Percentiles rank a stretch among this genome's conserved stretches.
Evolutionary conservation across 1,140 invertebrate species (phyloP).

Genomic region (Drosophila littoralis): DNA sequence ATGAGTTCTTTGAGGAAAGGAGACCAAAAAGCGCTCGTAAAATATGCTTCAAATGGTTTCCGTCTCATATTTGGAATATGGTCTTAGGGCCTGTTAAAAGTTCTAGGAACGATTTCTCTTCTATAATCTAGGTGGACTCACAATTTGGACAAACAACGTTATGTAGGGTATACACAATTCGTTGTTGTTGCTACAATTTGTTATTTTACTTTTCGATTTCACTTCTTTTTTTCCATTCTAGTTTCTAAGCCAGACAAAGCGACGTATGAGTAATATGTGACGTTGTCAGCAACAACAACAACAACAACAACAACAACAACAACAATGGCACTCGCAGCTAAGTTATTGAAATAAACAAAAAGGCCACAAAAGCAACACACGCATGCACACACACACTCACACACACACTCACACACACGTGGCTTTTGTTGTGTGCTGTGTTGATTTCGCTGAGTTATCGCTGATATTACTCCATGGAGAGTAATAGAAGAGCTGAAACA

Average conservation of each 20-base stretch:
- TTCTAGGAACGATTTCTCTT: too few relatives aligned
- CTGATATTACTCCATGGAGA: slow-evolving; percentile 78
- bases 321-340: slow-evolving; percentile 33
- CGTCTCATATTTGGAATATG: too few relatives aligned
- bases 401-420: slow-evolving; percentile 12
- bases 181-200: not conserved
- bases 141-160: not conserved
- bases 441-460: slow-evolving; percentile 66
- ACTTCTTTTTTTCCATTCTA: slow-evolving; percentile 1
- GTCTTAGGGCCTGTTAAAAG: too few relatives aligned
- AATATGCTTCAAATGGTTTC: too few relatives aligned
- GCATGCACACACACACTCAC: slow-evolving; percentile 24
- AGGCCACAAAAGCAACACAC: slow-evolving; percentile 6
- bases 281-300: not conserved
- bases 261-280: slow-evolving; percentile 72
- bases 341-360: slow-evolving; percentile 80
- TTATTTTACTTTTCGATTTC: slow-evolving; percentile 18
- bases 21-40: too few relatives aligned
- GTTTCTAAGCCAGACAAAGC: slow-evolving; percentile 51
- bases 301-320: slow-evolving; percentile 2
- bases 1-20: too few relatives aligned
- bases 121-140: too few relatives aligned
- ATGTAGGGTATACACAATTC: slow-evolving; percentile 13
- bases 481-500: slow-evolving; percentile 52
- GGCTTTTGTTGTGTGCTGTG: slow-evolving; percentile 17